Conservation (phyloP, 2,113 vertebrate genomes). For the Etheostoma cragini region DNA sequence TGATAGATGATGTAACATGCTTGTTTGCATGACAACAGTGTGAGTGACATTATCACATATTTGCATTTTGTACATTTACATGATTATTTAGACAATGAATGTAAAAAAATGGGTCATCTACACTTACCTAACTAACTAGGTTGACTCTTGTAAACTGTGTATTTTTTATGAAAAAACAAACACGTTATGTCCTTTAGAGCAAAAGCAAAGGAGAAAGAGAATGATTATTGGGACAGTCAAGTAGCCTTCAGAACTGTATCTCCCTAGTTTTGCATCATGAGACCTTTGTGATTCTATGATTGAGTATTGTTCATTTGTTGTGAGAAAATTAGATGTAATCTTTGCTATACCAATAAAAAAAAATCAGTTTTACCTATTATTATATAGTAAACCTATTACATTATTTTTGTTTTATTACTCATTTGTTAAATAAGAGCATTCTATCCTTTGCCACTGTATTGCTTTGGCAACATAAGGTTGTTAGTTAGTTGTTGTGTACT, state of each 20-base stretch:
- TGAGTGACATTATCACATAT: neutral
- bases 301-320: too few relatives aligned
- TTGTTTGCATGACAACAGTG: neutral
- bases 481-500: too few relatives aligned
- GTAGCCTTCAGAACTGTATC: neutral
- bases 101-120: too few relatives aligned
- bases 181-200: neutral
- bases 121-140: too few relatives aligned
- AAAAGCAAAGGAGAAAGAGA: neutral
- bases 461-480: neutral
- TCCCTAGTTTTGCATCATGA: too few relatives aligned
- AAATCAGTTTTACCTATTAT: too few relatives aligned
- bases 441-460: slow-evolving; percentile 1
- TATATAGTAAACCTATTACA: too few relatives aligned
- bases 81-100: neutral
- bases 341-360: neutral
- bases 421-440: neutral
- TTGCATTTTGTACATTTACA: too few relatives aligned
- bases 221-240: neutral
- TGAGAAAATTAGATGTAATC: neutral
- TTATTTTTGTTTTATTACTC: neutral
- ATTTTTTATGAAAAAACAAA: neutral
- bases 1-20: neutral
- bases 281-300: too few relatives aligned
- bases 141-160: neutral